Evolutionary conservation across 2,888 invertebrate species (phyloP).

Genomic region (Volucella zonaria): DNA sequence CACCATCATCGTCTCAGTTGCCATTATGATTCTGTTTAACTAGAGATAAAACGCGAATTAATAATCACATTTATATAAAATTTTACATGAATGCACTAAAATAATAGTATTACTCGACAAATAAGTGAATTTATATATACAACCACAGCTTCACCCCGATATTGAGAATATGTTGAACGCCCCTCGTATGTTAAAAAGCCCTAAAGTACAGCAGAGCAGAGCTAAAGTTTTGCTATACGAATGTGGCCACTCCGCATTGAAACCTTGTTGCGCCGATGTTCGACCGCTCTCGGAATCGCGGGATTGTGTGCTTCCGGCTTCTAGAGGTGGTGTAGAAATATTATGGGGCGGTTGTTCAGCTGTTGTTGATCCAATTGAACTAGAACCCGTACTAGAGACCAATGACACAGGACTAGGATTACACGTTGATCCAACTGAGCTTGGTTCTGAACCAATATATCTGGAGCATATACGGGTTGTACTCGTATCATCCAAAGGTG

Average conservation of each 20-base stretch:
- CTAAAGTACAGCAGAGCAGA: conserved; percentile 92
- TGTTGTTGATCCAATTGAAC: conserved; percentile 76
- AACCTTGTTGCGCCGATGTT: conserved; percentile 76
- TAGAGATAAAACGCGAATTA: too few relatives aligned
- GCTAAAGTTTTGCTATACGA: conserved; percentile 91
- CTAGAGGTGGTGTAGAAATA: conserved; percentile 49
- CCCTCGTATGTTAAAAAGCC: conserved; percentile 95
- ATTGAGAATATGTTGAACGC: too few relatives aligned
- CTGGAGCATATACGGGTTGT: conserved; percentile 33
- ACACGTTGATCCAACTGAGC: conserved; percentile 80
- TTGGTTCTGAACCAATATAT: conserved; percentile 79
- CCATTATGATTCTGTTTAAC: too few relatives aligned
- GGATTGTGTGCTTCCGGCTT: conserved; percentile 48
- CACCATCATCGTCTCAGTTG: too few relatives aligned
- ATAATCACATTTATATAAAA: too few relatives aligned
- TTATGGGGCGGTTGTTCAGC: conserved; percentile 50
- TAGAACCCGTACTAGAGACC: conserved; percentile 78
- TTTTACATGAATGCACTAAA: too few relatives aligned
- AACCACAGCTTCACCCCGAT: too few relatives aligned
- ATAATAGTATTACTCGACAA: too few relatives aligned
- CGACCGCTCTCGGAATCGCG: conserved; percentile 74
- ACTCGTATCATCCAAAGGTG: conserved; percentile 43
- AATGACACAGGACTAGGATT: conserved; percentile 81
- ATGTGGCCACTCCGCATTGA: conserved; percentile 85
- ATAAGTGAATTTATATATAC: too few relatives aligned